Base-by-base conservation (phyloP, 1,140 invertebrate species). In the Drosophila miranda region DNA sequence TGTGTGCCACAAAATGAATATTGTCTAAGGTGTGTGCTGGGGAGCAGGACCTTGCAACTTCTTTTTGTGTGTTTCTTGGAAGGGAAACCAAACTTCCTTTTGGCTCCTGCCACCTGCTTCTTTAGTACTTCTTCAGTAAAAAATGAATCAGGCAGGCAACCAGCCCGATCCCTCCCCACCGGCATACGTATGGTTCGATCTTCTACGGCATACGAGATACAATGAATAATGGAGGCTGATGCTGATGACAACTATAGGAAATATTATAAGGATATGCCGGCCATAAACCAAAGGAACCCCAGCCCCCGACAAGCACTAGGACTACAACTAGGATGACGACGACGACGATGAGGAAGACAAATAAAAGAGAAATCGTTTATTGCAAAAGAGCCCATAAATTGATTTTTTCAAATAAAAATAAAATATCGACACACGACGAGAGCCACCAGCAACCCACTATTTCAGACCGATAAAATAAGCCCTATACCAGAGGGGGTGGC, bases 401-500 rank as follows among this genome's bases (percentile, higher is more conserved):
- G 81, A 86, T 86, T 86, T 87, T 86, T 78, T 81, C 81, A 87
- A 86, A 86, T 86, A 86, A 86, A 86, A 86, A 86, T 86, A 86
- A 86, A 86, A 86, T 86, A 86, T 86, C 82, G 74, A 73, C 77
- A 66, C 63, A 54, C 64, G 45, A 52, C 56, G 53, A 38, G 34
- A 38, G 21, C n/a, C 42, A 41, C 41, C 8, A 0, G 2, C 14
- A 21, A 3, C 13, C 11, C 53, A 55, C 13, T 23, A 5, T 41
- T 14, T 56, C 58, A 69, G 51, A 58, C 66, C 78, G 75, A 86
- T 86, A 86, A 86, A 86, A 80, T 76, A 86, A 86, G 73, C 82
- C 80, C 86, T 80, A 72, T 48, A 68, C 64, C 45, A 48, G 67
- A 56, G 42, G 64, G 64, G 67, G 64, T 11, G 3, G 34, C 16